A percentile compares a stretch with the other conserved stretches of the same genome.
Conservation (phyloP, 2,113 vertebrate genomes). For the Chaetops frenatus region DNA sequence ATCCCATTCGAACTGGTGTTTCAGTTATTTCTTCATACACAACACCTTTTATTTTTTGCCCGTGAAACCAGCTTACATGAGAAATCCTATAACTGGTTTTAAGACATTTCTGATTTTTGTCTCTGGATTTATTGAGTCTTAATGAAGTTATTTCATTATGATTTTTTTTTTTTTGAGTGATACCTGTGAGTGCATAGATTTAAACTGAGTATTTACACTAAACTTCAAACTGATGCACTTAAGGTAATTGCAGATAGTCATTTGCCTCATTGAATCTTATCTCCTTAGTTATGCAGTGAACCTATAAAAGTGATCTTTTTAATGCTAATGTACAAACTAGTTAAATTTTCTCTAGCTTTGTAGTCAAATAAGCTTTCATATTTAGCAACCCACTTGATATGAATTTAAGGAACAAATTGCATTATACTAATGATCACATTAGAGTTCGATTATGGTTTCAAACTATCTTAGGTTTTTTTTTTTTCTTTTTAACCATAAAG, state of each 20-base stretch:
- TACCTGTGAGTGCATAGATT: background rate
- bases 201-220: slow-evolving; percentile 56
- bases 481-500: background rate
- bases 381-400: slow-evolving; percentile 28
- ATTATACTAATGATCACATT: slow-evolving; percentile 29
- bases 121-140: background rate
- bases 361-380: slow-evolving; percentile 54
- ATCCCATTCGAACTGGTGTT: background rate
- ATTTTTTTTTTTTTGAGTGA: background rate
- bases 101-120: background rate
- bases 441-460: slow-evolving; percentile 7
- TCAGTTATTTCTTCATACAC: background rate
- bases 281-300: slow-evolving; percentile 56
- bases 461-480: background rate
- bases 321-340: slow-evolving; percentile 45
- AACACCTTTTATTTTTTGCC: background rate
- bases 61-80: background rate
- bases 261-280: slow-evolving; percentile 58
- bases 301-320: slow-evolving; percentile 53
- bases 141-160: background rate
- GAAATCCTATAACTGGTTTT: background rate
- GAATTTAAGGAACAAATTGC: slow-evolving; percentile 38
- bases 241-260: slow-evolving; percentile 62
- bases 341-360: slow-evolving; percentile 45
- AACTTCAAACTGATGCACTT: slow-evolving; percentile 57